Evolutionary conservation across 92 coral and sea anemone genomes (phyloP).

Genomic region (Muricea muricata): DNA sequence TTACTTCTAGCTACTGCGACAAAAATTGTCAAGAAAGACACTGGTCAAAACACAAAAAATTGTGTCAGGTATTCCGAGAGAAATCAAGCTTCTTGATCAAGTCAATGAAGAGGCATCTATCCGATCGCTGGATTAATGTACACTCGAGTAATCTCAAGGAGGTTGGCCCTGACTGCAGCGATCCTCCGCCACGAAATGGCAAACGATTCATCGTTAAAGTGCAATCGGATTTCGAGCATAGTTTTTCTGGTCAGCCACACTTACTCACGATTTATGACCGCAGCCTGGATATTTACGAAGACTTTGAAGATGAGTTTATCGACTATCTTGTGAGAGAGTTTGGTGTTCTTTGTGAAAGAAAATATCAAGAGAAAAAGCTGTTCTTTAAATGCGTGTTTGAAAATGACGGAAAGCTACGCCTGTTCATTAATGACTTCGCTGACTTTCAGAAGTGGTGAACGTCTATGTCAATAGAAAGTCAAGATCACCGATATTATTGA

Average conservation of each 20-base stretch:
- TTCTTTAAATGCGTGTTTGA: neutral
- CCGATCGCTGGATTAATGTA: no score
- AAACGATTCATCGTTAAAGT: constrained; percentile 42
- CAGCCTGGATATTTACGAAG: neutral
- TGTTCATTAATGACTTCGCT: neutral
- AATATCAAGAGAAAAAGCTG: neutral
- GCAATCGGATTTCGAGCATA: no score
- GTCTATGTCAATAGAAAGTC: no score
- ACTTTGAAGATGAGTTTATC: neutral
- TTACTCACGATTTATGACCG: neutral
- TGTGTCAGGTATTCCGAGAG: constrained; percentile 14
- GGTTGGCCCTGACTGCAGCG: constrained; percentile 15
- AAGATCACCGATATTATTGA: no score
- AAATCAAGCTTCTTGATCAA: neutral
- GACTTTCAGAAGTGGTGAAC: neutral
- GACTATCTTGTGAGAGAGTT: neutral
- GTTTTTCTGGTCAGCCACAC: no score
- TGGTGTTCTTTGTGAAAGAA: neutral
- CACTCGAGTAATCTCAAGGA: no score
- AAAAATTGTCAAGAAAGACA: constrained; percentile 11
- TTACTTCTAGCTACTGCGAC: constrained; percentile 15
- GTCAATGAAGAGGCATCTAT: neutral
- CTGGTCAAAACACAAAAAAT: constrained; percentile 42
- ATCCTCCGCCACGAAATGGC: constrained; percentile 39
- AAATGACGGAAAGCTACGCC: neutral